Conservation (phyloP, 2,888 invertebrate species). For the Melipona bicolor region DNA sequence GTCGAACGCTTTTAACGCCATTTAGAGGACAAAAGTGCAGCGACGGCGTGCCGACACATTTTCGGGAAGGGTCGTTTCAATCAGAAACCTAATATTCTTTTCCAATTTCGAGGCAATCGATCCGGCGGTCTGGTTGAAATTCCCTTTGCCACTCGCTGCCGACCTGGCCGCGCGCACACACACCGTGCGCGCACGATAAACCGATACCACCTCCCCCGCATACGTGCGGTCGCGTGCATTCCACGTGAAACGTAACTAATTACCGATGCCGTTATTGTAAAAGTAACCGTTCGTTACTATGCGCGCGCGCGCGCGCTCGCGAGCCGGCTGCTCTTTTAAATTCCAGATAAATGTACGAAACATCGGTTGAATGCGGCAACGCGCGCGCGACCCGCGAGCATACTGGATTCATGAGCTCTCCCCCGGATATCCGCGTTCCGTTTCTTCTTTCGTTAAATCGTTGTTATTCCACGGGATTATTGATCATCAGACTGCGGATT, state of each 20-base stretch:
- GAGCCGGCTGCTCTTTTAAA: conserved; percentile 37
- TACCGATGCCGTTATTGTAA: conserved; percentile 69
- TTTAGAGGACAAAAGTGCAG: conserved; percentile 55
- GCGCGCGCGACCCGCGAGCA: neutral
- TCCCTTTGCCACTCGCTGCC: conserved; percentile 72
- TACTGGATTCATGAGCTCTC: conserved; percentile 3
- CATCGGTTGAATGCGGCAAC: conserved; percentile 25
- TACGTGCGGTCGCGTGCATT: conserved; percentile 62
- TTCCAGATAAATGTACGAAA: conserved; percentile 41
- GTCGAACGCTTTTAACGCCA: conserved; percentile 27
- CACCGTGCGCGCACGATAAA: conserved; percentile 58
- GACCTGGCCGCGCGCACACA: conserved; percentile 43
- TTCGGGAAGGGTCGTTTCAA: conserved; percentile 73
- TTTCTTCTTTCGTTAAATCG: neutral
- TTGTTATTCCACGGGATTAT: conserved; percentile 10
- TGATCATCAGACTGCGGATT: neutral
- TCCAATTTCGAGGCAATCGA: conserved; percentile 78
- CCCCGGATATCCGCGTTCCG: neutral
- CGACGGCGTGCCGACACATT: conserved; percentile 61
- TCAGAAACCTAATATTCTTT: conserved; percentile 77
- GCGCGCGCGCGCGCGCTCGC: neutral
- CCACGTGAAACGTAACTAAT: conserved; percentile 68
- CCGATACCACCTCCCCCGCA: conserved; percentile 57
- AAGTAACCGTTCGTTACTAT: conserved; percentile 60
- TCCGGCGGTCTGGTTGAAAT: conserved; percentile 77